Evolutionary conservation across 2,888 invertebrate genomes (phyloP).

Genomic region (Junonia oenone): DNA sequence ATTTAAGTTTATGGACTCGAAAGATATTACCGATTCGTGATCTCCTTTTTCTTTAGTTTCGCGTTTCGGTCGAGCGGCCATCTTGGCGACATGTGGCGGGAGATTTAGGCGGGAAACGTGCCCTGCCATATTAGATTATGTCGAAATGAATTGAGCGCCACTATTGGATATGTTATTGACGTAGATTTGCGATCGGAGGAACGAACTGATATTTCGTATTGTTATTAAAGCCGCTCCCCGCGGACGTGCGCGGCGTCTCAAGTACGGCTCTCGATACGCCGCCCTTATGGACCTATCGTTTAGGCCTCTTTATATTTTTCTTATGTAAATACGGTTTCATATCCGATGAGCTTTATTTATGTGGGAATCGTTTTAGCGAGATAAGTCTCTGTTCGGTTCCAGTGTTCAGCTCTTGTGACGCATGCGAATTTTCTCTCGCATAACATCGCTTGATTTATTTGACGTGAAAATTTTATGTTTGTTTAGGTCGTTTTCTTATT

Average conservation of each 20-base stretch:
- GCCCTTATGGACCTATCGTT: conserved; percentile 74
- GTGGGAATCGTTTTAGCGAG: conserved; percentile 79
- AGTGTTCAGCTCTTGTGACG: conserved; percentile 67
- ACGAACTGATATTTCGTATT: conserved; percentile 80
- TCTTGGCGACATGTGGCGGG: conserved; percentile 79
- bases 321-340: conserved; percentile 78
- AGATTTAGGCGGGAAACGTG: conserved; percentile 79
- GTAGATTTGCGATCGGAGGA: conserved; percentile 79
- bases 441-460: conserved; percentile 59
- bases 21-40: conserved; percentile 80
- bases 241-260: conserved; percentile 65
- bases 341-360: conserved; percentile 80
- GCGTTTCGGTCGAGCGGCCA: conserved; percentile 73
- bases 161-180: conserved; percentile 80
- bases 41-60: conserved; percentile 77
- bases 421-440: conserved; percentile 63
- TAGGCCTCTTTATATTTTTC: conserved; percentile 79
- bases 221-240: conserved; percentile 71
- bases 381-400: conserved; percentile 69
- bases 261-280: conserved; percentile 55
- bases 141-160: conserved; percentile 77
- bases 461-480: conserved; percentile 19
- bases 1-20: conserved; percentile 79
- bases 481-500: conserved; percentile 16
- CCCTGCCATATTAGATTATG: conserved; percentile 77